Evolutionary conservation across 2,113 vertebrate species (phyloP).

Genomic region (Hippocampus abdominalis): DNA sequence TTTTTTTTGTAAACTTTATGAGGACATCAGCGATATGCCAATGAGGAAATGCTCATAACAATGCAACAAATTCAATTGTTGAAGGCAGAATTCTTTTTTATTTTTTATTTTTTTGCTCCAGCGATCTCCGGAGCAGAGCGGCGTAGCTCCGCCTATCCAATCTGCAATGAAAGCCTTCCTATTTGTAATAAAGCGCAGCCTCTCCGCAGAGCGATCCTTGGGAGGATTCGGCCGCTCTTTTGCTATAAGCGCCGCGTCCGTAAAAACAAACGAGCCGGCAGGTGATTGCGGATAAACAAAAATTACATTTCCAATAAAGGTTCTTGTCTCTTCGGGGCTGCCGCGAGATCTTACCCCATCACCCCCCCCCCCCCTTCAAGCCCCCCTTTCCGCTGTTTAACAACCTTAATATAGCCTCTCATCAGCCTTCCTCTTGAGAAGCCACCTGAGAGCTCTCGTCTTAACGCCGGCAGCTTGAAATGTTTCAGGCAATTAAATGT

Average conservation of each 20-base stretch:
- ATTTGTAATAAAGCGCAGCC: conserved; percentile 73
- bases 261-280: conserved; percentile 74
- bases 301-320: conserved; percentile 81
- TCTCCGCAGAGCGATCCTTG: conserved; percentile 67
- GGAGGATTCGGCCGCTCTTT: conserved; percentile 47
- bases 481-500: conserved; percentile 56
- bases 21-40: neutral
- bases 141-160: conserved; percentile 49
- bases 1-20: neutral
- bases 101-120: neutral
- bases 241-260: conserved; percentile 57
- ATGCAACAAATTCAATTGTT: neutral
- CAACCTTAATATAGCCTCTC: conserved; percentile 70
- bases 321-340: conserved; percentile 57
- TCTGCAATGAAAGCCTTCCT: conserved; percentile 74
- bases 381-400: conserved; percentile 73
- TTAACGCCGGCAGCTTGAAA: conserved; percentile 57
- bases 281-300: conserved; percentile 79
- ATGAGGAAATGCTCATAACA: neutral
- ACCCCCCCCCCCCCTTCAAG: conserved; percentile 63
- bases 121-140: neutral
- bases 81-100: neutral
- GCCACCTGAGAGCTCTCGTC: conserved; percentile 66
- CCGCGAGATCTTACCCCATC: conserved; percentile 36
- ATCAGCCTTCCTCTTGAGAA: conserved; percentile 62